Percentiles rank a stretch among this genome's conserved stretches.
Evolutionary conservation across 2,797 vertebrate genomes (phyloP).

Genomic region (Megalops cyprinoides): DNA sequence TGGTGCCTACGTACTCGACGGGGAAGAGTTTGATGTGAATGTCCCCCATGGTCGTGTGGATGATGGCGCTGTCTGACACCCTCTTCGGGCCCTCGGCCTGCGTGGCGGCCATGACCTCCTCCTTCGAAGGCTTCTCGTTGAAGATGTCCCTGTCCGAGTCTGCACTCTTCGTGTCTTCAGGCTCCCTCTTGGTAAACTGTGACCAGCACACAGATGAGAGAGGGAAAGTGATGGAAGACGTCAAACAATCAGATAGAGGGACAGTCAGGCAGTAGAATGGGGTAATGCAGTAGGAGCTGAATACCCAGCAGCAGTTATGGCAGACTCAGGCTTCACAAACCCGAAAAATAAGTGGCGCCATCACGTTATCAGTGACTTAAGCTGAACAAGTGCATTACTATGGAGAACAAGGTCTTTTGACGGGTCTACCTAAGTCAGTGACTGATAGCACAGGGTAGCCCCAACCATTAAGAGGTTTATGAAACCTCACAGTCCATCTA

Average conservation of each 20-base stretch:
- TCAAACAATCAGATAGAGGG: neutral
- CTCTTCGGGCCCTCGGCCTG: slow-evolving; percentile 97
- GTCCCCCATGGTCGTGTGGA: slow-evolving; percentile 98
- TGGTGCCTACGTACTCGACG: slow-evolving; percentile 85
- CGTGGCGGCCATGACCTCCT: slow-evolving; percentile 98
- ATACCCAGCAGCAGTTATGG: too few species aligned
- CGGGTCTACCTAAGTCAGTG: too few species aligned
- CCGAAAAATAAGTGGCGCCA: too few species aligned
- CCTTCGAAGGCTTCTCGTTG: slow-evolving; percentile 98
- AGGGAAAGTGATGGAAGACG: neutral
- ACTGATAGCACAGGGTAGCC: too few species aligned
- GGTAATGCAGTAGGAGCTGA: too few species aligned
- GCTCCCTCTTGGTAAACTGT: slow-evolving; percentile 94
- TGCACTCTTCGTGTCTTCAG: slow-evolving; percentile 95
- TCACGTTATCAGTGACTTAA: too few species aligned
- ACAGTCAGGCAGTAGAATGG: neutral
- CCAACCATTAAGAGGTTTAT: too few species aligned
- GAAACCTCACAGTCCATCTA: too few species aligned
- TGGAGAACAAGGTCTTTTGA: too few species aligned
- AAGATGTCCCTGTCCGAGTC: slow-evolving; percentile 98
- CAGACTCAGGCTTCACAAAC: too few species aligned
- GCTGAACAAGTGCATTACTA: too few species aligned
- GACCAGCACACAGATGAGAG: neutral
- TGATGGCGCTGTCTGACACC: slow-evolving; percentile 95
- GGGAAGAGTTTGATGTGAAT: slow-evolving; percentile 97